Evolutionary conservation across 2,888 invertebrate species (phyloP), one percentile per base, ranked within the genome.

Genomic region (Horisme vitalbata): DNA sequence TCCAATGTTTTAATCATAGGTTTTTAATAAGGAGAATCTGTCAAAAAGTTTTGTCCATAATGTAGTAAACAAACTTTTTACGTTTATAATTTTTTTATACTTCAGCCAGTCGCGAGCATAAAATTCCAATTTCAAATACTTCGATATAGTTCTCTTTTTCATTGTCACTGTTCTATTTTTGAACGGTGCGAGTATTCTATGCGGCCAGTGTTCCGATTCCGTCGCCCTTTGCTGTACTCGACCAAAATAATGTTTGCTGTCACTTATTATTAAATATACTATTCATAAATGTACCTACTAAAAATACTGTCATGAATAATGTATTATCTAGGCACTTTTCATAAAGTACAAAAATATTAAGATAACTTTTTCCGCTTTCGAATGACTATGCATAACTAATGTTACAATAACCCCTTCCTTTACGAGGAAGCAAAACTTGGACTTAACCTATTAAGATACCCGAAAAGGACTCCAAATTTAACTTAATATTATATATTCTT

Each of bases 151-250:
- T 67, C 48, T 63, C 55, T 61, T 71, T 47, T 71, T 69, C 71
- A 75, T 75, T 75, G 76, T 75, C 73, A 70, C 65, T 64, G 60
- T 65, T 75, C 77, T 78, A 78, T 79, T 78, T 75, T 68, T 33
- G 64, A 60, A 60, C 58, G 49, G 64, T 30, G 32, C 41, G 41
- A 28, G 36, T 59, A 65, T 70, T 72, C 71, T 70, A 70, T 69
- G 64, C 64, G 61, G 63, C 69, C 69, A 67, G 71, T 68, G 59
- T 59, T 56, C 57, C 34, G 61, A 64, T 63, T 69, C 53, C 53
- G 51, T 62, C 66, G 66, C 66, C 67, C 63, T 71, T 66, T 66
- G 61, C 60, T 64, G 60, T 57, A 63, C 57, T 53, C 43, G 45
- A 57, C 54, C 53, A 61, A 56, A 52, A 53, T 59, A 53, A 49